phyloP scores from a whole-genome alignment of 1,140 invertebrate genomes.

The Hylyphantes graminicola region DNA sequence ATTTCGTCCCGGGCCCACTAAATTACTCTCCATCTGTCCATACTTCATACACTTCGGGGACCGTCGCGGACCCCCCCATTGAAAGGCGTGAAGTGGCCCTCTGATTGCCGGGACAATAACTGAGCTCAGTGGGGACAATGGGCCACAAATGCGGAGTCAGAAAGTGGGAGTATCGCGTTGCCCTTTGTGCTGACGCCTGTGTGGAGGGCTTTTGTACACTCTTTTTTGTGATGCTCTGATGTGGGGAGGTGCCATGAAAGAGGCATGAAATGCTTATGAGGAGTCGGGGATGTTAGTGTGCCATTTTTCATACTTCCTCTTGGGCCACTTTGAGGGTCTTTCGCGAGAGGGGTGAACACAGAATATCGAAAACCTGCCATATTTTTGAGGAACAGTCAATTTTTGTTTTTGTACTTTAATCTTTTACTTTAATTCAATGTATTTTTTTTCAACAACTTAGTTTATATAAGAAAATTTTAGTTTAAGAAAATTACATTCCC shows the following conservation, averaged over 20 bases:
- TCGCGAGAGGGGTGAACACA: too few species aligned
- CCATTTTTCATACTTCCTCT: conserved; percentile 27
- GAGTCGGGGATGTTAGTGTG: conserved; percentile 18
- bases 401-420: too few species aligned
- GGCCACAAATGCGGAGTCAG: conserved; percentile 8
- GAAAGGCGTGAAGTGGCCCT: conserved; percentile 51
- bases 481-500: too few species aligned
- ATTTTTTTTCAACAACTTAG: too few species aligned
- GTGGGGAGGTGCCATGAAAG: conserved; percentile 15
- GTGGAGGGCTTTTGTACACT: not conserved
- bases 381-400: too few species aligned
- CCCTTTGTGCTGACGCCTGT: not conserved
- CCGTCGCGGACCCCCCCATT: not conserved
- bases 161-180: conserved; percentile 35
- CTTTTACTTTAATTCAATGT: too few species aligned
- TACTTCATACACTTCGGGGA: conserved; percentile 40
- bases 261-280: conserved; percentile 53
- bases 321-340: too few species aligned
- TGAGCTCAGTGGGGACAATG: conserved; percentile 11
- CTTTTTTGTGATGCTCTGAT: not conserved
- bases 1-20: conserved; percentile 4
- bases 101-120: conserved; percentile 39
- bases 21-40: conserved; percentile 53
- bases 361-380: too few species aligned
- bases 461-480: too few species aligned